Base-by-base conservation (phyloP, 2,113 vertebrate species). In the Dicaeum eximium region DNA sequence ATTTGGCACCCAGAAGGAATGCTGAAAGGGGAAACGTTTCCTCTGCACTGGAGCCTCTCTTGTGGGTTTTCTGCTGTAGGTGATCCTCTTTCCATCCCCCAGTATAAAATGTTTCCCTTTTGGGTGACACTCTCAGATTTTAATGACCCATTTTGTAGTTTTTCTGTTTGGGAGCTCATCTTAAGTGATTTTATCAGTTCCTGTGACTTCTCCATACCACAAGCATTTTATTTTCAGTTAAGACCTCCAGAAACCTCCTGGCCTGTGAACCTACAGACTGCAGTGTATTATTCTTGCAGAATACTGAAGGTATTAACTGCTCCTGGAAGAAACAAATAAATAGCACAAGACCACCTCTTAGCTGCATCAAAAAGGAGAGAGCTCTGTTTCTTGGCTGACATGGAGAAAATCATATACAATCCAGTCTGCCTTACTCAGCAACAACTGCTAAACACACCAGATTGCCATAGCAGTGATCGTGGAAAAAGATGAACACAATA, bases 401-500 rank as follows among this genome's bases (percentile, higher is more conserved):
- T 84, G 96, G 95, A 96, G 94, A 97, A 95, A 96, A 97, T 97
- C 96, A 96, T 65, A 95, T 92, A 96, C 96, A 93, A 97, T 96
- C 96, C 93, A 93, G 94, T 97, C 96, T 97, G 95, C 96, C 95
- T 97, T 91, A 97, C 92, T 97, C 96, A 96, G 95, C 97, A 97
- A 95, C 95, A 95, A 97, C 96, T 96, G 96, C 90, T 96, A 94
- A 94, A 94, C 86, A 92, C 69, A 97, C 85, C 96, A 98, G 97
- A 97, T 97, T 97, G 96, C 87, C 95, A 97, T 92, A 96, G 96
- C 92, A 96, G 88, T 86, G 97, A 95, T 89, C 83, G 88, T 88
- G 91, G 94, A 88, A 96, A 97, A 98, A 96, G 95, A 97, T 93
- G 98, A 97, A 96, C 94, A 95, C 96, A 97, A 97, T 96, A 97